These are phyloP conservation scores for Helarctos malayanus DNA, from an alignment of 2,797 vertebrate species.

Conservation along the genomic window DNA sequence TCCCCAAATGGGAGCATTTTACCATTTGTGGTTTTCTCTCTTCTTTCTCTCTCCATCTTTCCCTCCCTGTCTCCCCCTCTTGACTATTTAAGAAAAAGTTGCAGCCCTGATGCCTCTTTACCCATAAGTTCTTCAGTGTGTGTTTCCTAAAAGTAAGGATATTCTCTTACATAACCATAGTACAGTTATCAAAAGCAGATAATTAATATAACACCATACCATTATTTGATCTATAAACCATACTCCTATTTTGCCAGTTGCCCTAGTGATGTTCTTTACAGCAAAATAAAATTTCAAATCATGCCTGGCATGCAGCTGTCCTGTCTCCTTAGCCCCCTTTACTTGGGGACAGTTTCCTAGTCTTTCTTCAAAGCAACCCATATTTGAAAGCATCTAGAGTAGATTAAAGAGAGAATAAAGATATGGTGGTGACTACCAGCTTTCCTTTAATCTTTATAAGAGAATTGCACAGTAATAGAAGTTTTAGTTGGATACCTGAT, in stretches of 20 bases:
- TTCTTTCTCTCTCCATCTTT: background rate
- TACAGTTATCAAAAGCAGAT: constrained; percentile 30
- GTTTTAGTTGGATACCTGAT: background rate
- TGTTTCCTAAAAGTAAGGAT: constrained; percentile 33
- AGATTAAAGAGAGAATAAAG: constrained; percentile 62
- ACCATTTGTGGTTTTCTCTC: background rate
- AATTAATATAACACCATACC: background rate
- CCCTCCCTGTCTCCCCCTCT: background rate
- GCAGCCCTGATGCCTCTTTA: background rate
- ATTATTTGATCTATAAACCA: constrained; percentile 12
- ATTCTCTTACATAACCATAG: background rate
- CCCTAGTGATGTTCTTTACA: constrained; percentile 20
- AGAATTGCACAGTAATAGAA: background rate
- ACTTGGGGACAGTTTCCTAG: background rate
- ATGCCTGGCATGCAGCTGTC: background rate
- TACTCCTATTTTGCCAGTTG: background rate
- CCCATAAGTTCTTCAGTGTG: background rate
- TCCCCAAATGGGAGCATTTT: constrained; percentile 49
- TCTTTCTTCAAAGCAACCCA: constrained; percentile 38
- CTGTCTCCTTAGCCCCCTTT: background rate
- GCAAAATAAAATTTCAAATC: background rate
- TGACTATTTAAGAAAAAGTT: constrained; percentile 17
- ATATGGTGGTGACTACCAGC: background rate
- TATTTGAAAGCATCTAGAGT: constrained; percentile 10
- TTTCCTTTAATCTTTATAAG: constrained; percentile 47